phyloP scores from a whole-genome alignment of 2,888 invertebrate species.

The Lasiommata megera region DNA sequence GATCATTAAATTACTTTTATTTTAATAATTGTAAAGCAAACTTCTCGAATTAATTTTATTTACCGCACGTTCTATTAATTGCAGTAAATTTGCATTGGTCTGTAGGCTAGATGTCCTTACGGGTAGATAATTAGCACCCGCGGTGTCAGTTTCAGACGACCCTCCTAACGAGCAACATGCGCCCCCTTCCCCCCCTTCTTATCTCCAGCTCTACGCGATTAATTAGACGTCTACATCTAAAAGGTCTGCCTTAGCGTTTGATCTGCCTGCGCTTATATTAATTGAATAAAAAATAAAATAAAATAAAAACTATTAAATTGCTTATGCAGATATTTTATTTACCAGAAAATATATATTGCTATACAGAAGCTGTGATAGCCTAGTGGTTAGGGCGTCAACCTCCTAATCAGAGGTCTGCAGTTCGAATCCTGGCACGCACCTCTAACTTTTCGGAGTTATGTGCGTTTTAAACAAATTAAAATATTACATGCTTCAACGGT shows the following conservation, averaged over 20 bases:
- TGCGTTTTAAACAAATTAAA: too few species aligned
- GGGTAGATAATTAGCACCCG: conserved; percentile 70
- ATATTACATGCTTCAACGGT: too few species aligned
- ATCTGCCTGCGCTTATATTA: conserved; percentile 24
- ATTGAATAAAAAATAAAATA: conserved; percentile 20
- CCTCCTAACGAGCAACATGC: conserved; percentile 66
- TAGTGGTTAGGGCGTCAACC: too few species aligned
- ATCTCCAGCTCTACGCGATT: conserved; percentile 45
- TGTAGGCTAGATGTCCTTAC: conserved; percentile 52
- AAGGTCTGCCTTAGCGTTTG: conserved; percentile 35
- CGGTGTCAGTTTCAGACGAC: conserved; percentile 75
- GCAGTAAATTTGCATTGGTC: conserved; percentile 27
- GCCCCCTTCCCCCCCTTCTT: conserved; percentile 39
- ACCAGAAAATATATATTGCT: too few species aligned
- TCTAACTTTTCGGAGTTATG: too few species aligned
- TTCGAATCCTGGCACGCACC: too few species aligned
- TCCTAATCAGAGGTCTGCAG: too few species aligned
- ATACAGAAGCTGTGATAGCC: too few species aligned
- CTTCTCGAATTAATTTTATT: background rate
- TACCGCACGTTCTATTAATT: conserved; percentile 10
- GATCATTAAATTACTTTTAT: too few species aligned
- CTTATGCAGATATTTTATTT: background rate
- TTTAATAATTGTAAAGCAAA: background rate
- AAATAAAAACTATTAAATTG: conserved; percentile 7
- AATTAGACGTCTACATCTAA: conserved; percentile 53